Percentiles rank a stretch among this genome's conserved stretches.
phyloP scores from a whole-genome alignment of 2,113 vertebrate genomes.

The Furnarius figulus region DNA sequence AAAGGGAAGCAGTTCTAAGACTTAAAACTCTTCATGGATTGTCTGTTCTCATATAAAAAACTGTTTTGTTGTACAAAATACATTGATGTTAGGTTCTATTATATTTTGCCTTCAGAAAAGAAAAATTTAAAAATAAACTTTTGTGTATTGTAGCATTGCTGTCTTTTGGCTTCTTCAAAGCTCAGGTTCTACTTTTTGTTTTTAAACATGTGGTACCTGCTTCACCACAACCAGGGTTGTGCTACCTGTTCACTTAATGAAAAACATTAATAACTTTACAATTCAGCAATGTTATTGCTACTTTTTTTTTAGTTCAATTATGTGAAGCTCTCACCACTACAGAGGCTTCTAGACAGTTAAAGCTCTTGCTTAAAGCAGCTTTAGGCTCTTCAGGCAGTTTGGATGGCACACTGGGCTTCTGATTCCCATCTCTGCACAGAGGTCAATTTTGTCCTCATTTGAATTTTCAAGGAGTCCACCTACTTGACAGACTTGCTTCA shows the following conservation, averaged over 20 bases:
- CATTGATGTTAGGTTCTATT: conserved; percentile 85
- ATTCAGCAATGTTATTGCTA: background rate
- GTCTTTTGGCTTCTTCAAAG: conserved; percentile 45
- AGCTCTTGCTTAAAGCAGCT: background rate
- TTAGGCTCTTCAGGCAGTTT: background rate
- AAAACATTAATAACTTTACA: background rate
- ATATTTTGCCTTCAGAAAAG: conserved; percentile 88
- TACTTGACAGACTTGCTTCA: background rate
- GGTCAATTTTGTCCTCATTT: background rate
- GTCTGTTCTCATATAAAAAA: conserved; percentile 86
- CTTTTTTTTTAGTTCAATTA: background rate
- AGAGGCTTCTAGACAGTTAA: background rate
- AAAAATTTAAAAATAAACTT: conserved; percentile 88
- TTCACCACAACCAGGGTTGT: background rate
- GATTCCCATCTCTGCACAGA: background rate
- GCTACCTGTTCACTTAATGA: background rate
- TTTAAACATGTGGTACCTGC: background rate
- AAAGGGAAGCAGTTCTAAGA: conserved; percentile 78
- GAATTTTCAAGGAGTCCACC: background rate
- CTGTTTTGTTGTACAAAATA: conserved; percentile 91
- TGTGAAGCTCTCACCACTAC: background rate
- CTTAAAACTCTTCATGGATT: conserved; percentile 76
- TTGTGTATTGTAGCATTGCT: conserved; percentile 88
- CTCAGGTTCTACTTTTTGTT: background rate
- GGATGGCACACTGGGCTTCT: background rate